These are phyloP conservation scores for Rhorus exstirpatorius DNA, from an alignment of 2,888 invertebrate species.

Conservation along the genomic window DNA sequence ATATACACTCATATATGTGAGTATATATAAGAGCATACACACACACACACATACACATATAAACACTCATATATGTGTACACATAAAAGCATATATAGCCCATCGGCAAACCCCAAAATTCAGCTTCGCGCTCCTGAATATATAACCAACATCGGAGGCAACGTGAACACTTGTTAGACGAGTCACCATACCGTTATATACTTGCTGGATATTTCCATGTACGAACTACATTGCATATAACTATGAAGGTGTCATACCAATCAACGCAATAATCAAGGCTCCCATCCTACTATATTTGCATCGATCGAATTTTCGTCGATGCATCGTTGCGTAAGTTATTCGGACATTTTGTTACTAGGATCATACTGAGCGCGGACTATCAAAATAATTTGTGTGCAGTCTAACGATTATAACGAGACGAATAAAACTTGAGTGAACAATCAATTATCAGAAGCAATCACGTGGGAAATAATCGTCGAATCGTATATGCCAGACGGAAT, in stretches of 20 bases:
- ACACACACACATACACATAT: background rate
- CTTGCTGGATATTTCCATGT: no score
- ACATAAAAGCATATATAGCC: background rate
- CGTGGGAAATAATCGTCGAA: conserved; percentile 31
- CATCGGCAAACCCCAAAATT: conserved; percentile 21
- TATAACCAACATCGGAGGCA: conserved; percentile 10
- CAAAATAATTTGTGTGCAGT: background rate
- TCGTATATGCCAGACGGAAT: conserved; percentile 6
- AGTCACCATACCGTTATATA: background rate
- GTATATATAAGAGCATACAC: no score
- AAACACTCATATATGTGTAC: no score
- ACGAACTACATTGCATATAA: no score
- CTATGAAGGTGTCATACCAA: conserved; percentile 3
- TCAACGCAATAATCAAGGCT: conserved; percentile 43
- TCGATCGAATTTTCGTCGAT: conserved; percentile 4
- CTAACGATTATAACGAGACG: background rate
- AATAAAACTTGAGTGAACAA: conserved; percentile 15
- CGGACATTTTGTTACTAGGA: conserved; percentile 2
- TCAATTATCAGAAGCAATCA: conserved; percentile 27
- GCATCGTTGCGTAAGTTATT: conserved; percentile 23
- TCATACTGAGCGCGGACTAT: background rate
- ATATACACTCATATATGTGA: no score
- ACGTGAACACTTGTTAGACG: background rate
- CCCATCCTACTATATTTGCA: conserved; percentile 29
- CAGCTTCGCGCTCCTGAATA: conserved; percentile 33